phyloP scores from a whole-genome alignment of 2,113 vertebrate species.

The Brachypteracias leptosomus region DNA sequence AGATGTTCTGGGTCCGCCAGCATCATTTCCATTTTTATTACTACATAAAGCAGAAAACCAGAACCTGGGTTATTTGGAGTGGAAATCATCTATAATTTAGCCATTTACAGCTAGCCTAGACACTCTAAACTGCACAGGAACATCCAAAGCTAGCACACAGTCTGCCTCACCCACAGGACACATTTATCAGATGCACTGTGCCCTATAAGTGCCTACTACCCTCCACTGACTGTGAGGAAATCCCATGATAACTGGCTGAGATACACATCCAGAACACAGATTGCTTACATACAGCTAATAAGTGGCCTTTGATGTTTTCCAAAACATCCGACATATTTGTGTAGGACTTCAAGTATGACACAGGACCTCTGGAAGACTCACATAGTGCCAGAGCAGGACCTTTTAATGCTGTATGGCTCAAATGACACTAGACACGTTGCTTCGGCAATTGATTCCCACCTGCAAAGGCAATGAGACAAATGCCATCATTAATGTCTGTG shows the following conservation, averaged over 20 bases:
- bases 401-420: not conserved
- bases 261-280: rapidly evolving
- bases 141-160: not conserved
- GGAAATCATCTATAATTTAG: not conserved
- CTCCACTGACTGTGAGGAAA: not conserved
- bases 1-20: not conserved
- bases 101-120: not conserved
- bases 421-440: rapidly evolving
- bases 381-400: rapidly evolving
- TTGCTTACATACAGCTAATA: not conserved
- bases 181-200: not conserved
- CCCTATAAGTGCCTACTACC: too few species aligned
- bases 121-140: not conserved
- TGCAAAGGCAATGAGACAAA: not conserved
- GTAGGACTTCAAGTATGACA: not conserved
- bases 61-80: not conserved
- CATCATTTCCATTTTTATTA: not conserved
- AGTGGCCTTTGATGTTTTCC: not conserved
- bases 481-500: not conserved
- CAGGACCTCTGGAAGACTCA: not conserved
- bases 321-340: not conserved
- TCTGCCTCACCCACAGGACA: not conserved
- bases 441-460: not conserved
- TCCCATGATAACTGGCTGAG: not conserved
- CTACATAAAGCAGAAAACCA: not conserved